Percentiles rank a stretch among this genome's conserved stretches.
phyloP scores from a whole-genome alignment of 2,888 invertebrate genomes.

The Clitarchus hookeri region DNA sequence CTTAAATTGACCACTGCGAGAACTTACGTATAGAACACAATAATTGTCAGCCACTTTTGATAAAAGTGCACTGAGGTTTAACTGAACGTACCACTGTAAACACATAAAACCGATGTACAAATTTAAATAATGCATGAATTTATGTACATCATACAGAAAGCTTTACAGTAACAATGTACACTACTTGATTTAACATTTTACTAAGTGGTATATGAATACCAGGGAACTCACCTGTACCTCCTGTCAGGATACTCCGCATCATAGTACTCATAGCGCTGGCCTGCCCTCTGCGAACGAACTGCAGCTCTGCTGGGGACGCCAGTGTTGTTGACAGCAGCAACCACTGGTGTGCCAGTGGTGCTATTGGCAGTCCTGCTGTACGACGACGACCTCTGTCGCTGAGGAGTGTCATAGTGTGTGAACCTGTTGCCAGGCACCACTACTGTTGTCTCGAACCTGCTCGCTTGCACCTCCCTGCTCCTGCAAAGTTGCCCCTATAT shows the following conservation, averaged over 20 bases:
- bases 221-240: conserved; percentile 38
- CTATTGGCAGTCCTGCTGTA: conserved; percentile 55
- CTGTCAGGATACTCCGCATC: conserved; percentile 49
- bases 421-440: conserved; percentile 56
- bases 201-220: too few species aligned
- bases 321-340: conserved; percentile 32
- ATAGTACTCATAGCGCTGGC: conserved; percentile 57
- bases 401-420: conserved; percentile 64
- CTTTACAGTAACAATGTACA: too few species aligned
- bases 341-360: conserved; percentile 35
- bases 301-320: conserved; percentile 32
- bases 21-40: too few species aligned
- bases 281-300: conserved; percentile 47
- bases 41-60: too few species aligned
- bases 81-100: too few species aligned
- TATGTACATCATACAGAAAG: too few species aligned
- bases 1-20: too few species aligned
- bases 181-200: too few species aligned
- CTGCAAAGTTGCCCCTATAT: background rate
- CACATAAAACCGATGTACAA: too few species aligned
- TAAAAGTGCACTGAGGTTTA: too few species aligned
- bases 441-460: conserved; percentile 53
- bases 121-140: too few species aligned
- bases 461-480: conserved; percentile 38
- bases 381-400: conserved; percentile 60